Evolutionary conservation across 2,797 vertebrate genomes (phyloP), one percentile per base, ranked within the genome.

Genomic region (Crenuchus spilurus): DNA sequence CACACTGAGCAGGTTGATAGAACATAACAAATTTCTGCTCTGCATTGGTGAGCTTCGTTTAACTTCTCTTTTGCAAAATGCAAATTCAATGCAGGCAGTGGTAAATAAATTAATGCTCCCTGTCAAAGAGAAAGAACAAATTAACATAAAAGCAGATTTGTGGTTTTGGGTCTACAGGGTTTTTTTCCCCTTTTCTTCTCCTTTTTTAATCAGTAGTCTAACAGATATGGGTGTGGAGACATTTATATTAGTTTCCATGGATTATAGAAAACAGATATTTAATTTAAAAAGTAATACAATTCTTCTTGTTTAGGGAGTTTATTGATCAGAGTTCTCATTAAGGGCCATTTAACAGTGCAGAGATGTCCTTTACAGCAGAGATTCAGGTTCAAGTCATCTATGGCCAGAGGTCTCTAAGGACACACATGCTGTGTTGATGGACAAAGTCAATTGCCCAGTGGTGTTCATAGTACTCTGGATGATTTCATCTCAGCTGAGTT

Each of bases 41-140:
- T 35, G 16, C 2, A 3, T 2, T 58, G 51, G 48, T 54, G 30
- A 24, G 31, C 49, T 52, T 16, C 44, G 35, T 33, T 44, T 30
- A 57, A 54, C 22, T 57, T 64, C 37, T 63, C 30, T 28, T 76
- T 52, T 49, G 60, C n/a, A 18, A 76, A 71, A 70, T 41, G 31
- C 61, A 44, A 41, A 70, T 70, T 46, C 67, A 22, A 28, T 11
- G 26, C 52, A 1, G 9, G 20, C 37, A 51, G 46, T 10, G 22
- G 42, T 28, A 76, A 66, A 65, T 46, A 58, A 8, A 37, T 14
- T 33, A 14, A 30, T 58, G 16, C 46, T 65, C 42, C 22, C 1
- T 65, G 62, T 58, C 55, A 57, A 66, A 74, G 35, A 37, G 18
- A 74, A 57, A 55, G 37, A 70, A 37, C 31, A 48, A 20, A 64